Evolutionary conservation across 2,797 vertebrate species (phyloP).

Genomic region (Schizopygopsis pylzovi): DNA sequence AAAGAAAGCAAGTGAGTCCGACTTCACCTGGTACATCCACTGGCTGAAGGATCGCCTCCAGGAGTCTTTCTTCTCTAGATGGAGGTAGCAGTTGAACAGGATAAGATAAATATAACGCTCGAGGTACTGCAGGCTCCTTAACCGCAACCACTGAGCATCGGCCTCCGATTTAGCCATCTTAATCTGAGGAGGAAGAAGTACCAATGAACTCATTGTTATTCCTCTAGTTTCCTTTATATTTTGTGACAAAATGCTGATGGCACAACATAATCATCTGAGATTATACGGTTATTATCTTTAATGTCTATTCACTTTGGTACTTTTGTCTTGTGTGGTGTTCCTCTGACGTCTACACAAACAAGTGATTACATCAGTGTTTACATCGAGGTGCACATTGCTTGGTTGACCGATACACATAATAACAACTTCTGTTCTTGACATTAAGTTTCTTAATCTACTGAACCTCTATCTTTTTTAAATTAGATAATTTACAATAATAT

Average conservation of each 20-base stretch:
- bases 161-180: conserved; percentile 84
- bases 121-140: conserved; percentile 92
- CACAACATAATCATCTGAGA: neutral
- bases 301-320: neutral
- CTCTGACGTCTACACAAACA: neutral
- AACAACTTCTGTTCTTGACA: neutral
- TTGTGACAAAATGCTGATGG: neutral
- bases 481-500: neutral
- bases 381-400: neutral
- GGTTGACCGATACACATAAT: neutral
- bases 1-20: neutral
- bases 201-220: neutral
- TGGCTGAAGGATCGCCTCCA: conserved; percentile 91
- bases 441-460: neutral
- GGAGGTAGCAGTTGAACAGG: conserved; percentile 95
- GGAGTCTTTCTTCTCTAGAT: conserved; percentile 90
- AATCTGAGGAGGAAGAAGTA: conserved; percentile 75
- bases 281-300: neutral
- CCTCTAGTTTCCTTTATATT: neutral
- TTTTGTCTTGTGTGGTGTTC: neutral
- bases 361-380: neutral
- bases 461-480: neutral
- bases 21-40: conserved; percentile 93
- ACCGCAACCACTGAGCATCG: conserved; percentile 76
- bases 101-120: conserved; percentile 97